These are phyloP conservation scores for Xerus rutilus DNA, from an alignment of 2,797 vertebrate genomes.

Conservation along the genomic window DNA sequence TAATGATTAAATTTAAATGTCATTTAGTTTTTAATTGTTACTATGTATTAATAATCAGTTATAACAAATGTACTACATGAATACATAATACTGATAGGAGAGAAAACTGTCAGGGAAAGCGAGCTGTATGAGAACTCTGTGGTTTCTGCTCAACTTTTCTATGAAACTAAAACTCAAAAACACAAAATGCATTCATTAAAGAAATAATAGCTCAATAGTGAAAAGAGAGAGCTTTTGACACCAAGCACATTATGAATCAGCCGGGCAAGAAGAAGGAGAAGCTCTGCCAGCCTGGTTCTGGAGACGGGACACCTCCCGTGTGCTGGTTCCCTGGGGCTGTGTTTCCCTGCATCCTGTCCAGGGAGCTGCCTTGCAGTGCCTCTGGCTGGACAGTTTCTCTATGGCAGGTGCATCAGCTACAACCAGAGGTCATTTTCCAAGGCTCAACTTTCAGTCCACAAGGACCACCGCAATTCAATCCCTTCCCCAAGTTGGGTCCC, in stretches of 20 bases:
- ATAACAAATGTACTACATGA: background rate
- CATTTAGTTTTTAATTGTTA: background rate
- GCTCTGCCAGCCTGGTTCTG: no score
- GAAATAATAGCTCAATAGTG: background rate
- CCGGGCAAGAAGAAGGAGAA: accelerated
- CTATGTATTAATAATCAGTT: background rate
- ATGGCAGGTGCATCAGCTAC: background rate
- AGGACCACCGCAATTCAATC: background rate
- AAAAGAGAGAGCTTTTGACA: background rate
- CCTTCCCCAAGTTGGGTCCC: background rate
- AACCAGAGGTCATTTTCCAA: background rate
- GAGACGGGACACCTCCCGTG: accelerated
- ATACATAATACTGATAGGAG: no score
- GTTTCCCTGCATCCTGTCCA: background rate
- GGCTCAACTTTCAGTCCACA: background rate
- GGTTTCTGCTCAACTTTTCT: background rate
- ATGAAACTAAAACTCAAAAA: background rate
- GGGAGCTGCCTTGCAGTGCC: background rate
- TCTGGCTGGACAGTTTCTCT: background rate
- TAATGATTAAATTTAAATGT: background rate
- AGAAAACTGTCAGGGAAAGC: no score
- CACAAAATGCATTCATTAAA: background rate
- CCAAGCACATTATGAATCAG: accelerated
- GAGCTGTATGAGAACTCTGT: no score
- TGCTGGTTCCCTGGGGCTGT: background rate